Base-by-base conservation (phyloP, 2,888 invertebrate species). In the Microdon myrmicae region DNA sequence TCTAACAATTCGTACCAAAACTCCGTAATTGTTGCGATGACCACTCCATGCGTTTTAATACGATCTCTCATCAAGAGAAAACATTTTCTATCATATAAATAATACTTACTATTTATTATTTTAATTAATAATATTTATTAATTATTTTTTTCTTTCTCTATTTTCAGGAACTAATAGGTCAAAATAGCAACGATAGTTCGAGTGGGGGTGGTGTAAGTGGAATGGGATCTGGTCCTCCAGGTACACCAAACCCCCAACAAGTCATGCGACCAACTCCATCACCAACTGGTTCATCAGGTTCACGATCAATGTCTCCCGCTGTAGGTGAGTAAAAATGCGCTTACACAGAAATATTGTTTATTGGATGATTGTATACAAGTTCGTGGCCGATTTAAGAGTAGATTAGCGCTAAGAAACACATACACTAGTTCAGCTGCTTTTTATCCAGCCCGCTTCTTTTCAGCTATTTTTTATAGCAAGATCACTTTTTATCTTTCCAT, bases 251-350 rank as follows among this genome's bases (percentile, higher is more conserved):
- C 81, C 87, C 87, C 69, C 87, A 87, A 82, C 87, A 87, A 82
- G 87, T 86, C 79, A 87, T 93, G 90, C 89, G 93, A 82, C 94
- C 94, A 71, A 93, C 92, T 78, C 94, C 94, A 73, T 94, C 93
- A 77, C 94, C 94, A 74, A 94, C 94, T 77, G 93, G 94, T 81
- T 93, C 92, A 75, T 91, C 91, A 76, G 92, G 93, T 80, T 95
- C 96, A 75, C 89, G 96, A 83, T 96, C 96, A 82, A 95, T 96
- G 92, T 96, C 96, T 82, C 96, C 96, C 77, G 95, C 95, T 84
- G 93, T 94, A 82, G 94, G 94, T 94, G 79, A 85, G 92, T 86
- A 69, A 37, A 22, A 38, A 34, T n/a, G n/a, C n/a, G n/a, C n/a
- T n/a, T n/a, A n/a, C n/a, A n/a, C n/a, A n/a, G n/a, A 17, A 44